Percentiles rank a stretch among this genome's conserved stretches.
phyloP scores from a whole-genome alignment of 2,113 vertebrate species.

The Fregata magnificens region DNA sequence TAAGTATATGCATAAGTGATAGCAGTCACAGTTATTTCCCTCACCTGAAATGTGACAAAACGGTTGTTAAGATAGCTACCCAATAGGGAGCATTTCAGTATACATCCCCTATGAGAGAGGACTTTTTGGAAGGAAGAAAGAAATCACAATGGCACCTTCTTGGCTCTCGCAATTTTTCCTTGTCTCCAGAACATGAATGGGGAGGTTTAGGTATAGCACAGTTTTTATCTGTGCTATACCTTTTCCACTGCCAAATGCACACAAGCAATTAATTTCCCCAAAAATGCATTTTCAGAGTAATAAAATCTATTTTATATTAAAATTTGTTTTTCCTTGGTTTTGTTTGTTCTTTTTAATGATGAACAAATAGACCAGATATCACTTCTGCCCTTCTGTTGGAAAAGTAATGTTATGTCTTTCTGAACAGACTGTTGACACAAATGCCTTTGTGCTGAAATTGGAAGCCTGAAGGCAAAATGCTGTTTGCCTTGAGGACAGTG shows the following conservation, averaged over 20 bases:
- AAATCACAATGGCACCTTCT: not conserved
- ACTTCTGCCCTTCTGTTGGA: not conserved
- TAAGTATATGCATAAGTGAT: not conserved
- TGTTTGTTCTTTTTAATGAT: not conserved
- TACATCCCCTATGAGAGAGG: rapidly evolving
- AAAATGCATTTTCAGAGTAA: not conserved
- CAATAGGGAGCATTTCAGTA: not conserved
- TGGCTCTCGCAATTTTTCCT: not conserved
- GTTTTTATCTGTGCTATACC: not conserved
- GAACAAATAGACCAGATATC: not conserved
- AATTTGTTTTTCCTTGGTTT: not conserved
- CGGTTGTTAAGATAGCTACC: not conserved
- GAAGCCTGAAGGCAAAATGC: not conserved
- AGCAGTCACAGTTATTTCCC: not conserved
- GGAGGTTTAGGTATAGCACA: not conserved
- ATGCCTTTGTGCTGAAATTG: not conserved
- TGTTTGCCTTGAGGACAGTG: not conserved
- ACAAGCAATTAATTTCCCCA: not conserved
- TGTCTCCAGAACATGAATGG: not conserved
- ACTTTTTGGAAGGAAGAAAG: not conserved
- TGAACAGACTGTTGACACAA: not conserved
- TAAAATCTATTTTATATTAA: not conserved
- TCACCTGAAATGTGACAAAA: not conserved
- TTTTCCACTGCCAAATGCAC: not conserved
- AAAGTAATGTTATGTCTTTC: not conserved